Conservation (phyloP, 92 coral and sea anemone species). For the Palythoa caribaeorum region DNA sequence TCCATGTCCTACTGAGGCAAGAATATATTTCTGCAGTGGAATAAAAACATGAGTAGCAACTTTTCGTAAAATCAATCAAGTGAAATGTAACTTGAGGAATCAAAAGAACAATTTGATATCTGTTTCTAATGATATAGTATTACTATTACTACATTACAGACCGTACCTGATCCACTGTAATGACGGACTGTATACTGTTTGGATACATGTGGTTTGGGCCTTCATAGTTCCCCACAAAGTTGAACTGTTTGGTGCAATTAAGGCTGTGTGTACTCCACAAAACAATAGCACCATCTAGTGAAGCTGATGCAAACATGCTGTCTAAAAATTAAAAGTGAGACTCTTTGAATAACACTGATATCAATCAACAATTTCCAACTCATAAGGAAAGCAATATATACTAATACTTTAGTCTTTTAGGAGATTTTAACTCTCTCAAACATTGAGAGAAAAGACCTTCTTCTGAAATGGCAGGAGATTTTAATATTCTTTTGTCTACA, state of each 20-base stretch:
- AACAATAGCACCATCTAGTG: conserved; percentile 96
- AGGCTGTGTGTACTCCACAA: conserved; percentile 90
- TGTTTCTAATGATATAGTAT: too few species aligned
- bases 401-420: too few species aligned
- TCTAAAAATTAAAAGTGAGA: conserved; percentile 49
- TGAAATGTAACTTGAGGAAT: too few species aligned
- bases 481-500: too few species aligned
- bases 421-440: too few species aligned
- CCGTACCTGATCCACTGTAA: conserved; percentile 90
- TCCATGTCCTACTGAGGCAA: conserved; percentile 98
- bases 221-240: conserved; percentile 88
- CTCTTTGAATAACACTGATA: not conserved
- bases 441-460: too few species aligned
- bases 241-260: conserved; percentile 82
- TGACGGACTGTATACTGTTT: conserved; percentile 86
- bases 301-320: conserved; percentile 97
- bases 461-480: too few species aligned
- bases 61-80: too few species aligned
- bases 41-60: not conserved
- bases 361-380: not conserved
- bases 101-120: too few species aligned
- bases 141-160: not conserved
- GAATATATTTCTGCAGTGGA: conserved; percentile 77
- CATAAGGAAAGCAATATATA: not conserved
- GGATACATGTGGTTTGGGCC: conserved; percentile 91